Evolutionary conservation across 2,113 vertebrate genomes (phyloP).

Genomic region (Petroica traversi): DNA sequence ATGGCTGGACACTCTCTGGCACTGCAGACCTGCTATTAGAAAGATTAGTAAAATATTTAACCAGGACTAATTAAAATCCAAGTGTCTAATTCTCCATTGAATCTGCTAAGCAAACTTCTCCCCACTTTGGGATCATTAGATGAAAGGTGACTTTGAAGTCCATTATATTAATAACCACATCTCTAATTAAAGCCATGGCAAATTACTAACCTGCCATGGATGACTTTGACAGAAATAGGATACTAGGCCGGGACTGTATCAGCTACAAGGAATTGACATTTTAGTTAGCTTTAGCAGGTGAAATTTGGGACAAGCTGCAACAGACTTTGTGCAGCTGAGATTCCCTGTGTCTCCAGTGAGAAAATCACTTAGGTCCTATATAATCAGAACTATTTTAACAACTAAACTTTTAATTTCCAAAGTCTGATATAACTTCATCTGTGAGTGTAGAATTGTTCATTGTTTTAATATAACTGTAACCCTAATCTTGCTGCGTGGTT

Average conservation of each 20-base stretch:
- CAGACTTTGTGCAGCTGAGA: neutral
- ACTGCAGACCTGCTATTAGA: neutral
- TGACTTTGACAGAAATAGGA: constrained; percentile 64
- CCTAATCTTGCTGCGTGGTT: neutral
- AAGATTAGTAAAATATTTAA: constrained; percentile 33
- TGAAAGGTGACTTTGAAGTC: constrained; percentile 63
- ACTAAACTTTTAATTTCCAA: neutral
- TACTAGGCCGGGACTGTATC: constrained; percentile 29
- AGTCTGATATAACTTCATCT: neutral
- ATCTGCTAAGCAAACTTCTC: constrained; percentile 11
- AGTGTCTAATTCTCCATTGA: neutral
- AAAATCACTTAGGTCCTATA: neutral
- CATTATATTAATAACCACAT: constrained; percentile 59
- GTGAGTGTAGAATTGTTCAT: neutral
- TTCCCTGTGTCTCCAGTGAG: neutral
- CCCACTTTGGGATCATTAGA: constrained; percentile 26
- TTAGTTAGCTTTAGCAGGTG: constrained; percentile 6
- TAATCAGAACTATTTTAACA: neutral
- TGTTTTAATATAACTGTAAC: neutral
- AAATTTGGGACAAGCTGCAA: constrained; percentile 39
- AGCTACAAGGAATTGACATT: constrained; percentile 29
- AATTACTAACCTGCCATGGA: constrained; percentile 53
- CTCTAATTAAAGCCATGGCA: constrained; percentile 59
- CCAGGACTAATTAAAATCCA: constrained; percentile 31
- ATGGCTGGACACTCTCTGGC: neutral